Evolutionary conservation across 2,888 invertebrate genomes (phyloP).

Genomic region (Timema cristinae): DNA sequence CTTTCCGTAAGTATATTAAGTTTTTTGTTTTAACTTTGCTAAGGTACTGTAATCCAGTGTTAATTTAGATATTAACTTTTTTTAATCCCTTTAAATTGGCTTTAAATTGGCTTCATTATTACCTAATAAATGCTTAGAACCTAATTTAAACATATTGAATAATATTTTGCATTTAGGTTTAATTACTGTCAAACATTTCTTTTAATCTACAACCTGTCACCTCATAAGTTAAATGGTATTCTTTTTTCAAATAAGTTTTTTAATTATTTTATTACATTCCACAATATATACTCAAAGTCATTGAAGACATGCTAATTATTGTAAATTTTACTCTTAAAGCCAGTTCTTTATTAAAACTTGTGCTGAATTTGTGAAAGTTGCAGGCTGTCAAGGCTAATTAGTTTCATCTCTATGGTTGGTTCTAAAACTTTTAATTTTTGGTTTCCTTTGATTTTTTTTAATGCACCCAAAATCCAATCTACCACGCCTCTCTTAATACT

Average conservation of each 20-base stretch:
- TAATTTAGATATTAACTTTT: too few species aligned
- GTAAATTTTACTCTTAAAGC: not conserved
- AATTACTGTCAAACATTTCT: not conserved
- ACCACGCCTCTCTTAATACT: too few species aligned
- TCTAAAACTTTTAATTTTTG: too few species aligned
- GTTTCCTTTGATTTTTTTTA: too few species aligned
- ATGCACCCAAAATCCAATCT: too few species aligned
- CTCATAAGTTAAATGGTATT: not conserved
- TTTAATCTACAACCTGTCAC: not conserved
- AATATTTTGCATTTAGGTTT: not conserved
- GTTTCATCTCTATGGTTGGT: too few species aligned
- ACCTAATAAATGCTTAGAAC: too few species aligned
- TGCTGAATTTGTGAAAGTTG: not conserved
- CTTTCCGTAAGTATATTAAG: constrained; percentile 84
- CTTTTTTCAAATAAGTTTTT: not conserved
- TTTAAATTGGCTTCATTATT: too few species aligned
- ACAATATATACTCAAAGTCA: not conserved
- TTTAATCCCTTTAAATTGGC: too few species aligned
- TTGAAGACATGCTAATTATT: not conserved
- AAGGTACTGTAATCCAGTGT: too few species aligned
- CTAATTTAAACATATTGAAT: too few species aligned
- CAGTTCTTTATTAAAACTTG: not conserved
- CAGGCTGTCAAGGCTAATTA: not conserved
- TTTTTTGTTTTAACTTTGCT: not conserved
- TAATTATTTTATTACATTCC: not conserved